Base-by-base conservation (phyloP, 2,113 vertebrate genomes). In the Suncus etruscus region DNA sequence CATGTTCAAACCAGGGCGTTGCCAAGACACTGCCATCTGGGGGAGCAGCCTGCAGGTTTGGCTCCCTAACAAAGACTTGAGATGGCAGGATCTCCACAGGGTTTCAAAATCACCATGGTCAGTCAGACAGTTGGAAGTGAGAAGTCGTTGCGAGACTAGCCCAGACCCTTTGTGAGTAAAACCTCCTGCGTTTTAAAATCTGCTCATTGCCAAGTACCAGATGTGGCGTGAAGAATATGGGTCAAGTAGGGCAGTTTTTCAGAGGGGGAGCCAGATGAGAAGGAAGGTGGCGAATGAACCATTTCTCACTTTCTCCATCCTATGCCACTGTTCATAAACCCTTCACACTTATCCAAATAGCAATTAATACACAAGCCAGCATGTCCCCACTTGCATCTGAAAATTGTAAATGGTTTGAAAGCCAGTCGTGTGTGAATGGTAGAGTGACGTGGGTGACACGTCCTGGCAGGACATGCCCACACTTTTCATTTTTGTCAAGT, bases 1-100 rank as follows among this genome's bases (percentile, higher is more conserved):
- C 86, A 32, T 97, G 97, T 97, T 98, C 97, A 96, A 97, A 97
- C 96, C 72, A 97, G 97, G 97, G 97, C 91, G 97, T 97, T 94
- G 96, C 93, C 96, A 92, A 97, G 97, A 97, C 85, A 92, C 88
- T 27, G 96, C 96, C 97, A 97, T 96, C 97, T 97, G 97, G 96
- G 96, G 96, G 92, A 97, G 97, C 95, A 95, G 97, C 98, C 98
- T 61, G 90, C 90, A 95, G 98, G 97, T 29, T 97, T 98, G 98
- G 97, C 97, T 97, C 82, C 96, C 92, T 96, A 97, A 98, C 97
- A 98, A 98, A 98, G 97, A 94, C 87, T 80, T 77, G 74, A 87
- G 91, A 96, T 85, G 97, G 95, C 93, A 95, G 93, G 89, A 91
- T 92, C 97, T 97, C 96, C 68, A 94, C 89, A 83, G 92, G 95